A percentile compares a stretch with the other conserved stretches of the same genome.
These are phyloP conservation scores for Oreotragus oreotragus DNA, from an alignment of 2,113 vertebrate genomes.

Conservation along the genomic window DNA sequence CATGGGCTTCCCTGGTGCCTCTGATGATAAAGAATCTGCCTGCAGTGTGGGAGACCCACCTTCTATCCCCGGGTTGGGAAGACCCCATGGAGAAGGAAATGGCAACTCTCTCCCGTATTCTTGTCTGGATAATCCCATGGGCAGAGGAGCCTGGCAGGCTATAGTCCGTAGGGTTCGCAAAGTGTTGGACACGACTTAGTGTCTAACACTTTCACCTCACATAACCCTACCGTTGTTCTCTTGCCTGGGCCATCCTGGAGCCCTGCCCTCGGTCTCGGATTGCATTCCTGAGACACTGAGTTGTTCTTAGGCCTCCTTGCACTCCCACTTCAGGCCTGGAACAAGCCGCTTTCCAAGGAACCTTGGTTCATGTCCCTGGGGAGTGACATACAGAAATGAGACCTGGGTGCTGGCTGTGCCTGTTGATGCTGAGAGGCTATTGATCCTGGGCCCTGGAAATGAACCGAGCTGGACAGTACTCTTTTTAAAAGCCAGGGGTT, in stretches of 20 bases:
- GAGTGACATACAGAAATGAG: neutral
- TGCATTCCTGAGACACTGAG: neutral
- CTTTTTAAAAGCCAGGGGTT: neutral
- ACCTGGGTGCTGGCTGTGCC: neutral
- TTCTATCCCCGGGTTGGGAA: neutral
- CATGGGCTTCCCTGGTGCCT: neutral
- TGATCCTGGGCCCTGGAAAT: neutral
- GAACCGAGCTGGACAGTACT: rapidly evolving
- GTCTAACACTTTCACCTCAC: neutral
- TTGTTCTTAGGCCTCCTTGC: neutral
- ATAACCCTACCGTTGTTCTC: neutral
- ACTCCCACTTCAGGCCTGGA: neutral
- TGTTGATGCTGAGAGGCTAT: neutral
- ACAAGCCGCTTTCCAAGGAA: neutral
- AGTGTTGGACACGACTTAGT: neutral
- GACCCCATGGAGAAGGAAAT: neutral
- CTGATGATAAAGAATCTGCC: neutral
- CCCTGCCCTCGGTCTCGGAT: neutral
- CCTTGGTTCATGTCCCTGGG: neutral
- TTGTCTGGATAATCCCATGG: neutral
- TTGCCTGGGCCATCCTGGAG: neutral
- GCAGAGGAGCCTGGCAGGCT: neutral
- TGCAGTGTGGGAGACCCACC: neutral
- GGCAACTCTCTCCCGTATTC: neutral
- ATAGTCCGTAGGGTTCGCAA: neutral